Base-by-base conservation (phyloP, 2,113 vertebrate genomes). In the Uria lomvia region DNA sequence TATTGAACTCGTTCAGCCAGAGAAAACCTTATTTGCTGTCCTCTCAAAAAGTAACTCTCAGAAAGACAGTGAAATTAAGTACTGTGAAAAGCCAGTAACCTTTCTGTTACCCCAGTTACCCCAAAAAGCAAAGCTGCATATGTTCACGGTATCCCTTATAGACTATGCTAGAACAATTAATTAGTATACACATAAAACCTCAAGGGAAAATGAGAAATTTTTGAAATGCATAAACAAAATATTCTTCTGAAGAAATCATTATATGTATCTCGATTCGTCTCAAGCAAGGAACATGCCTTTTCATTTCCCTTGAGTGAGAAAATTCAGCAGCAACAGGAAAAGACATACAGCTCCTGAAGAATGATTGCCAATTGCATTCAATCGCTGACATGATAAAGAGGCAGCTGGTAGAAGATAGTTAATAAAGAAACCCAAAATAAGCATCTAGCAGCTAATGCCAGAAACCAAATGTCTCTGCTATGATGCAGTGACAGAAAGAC, bases 221-320 rank as follows among this genome's bases (percentile, higher is more conserved):
- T 62, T 62, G 79, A 80, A 86, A 66, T 59, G 81, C 45, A 92
- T 56, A 73, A 90, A 86, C 45, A 81, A 68, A 93, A 86, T 30
- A 55, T 86, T 87, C 71, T 66, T 75, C 79, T 88, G 38, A 90
- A 90, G 88, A 70, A 96, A 52, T 58, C 3, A 9, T 68, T 24
- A 38, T 3, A 15, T 22, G n/a, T 32, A 4, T 55, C 52, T 67
- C 38, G 29, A 47, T 38, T 79, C 24, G 63, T 94, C 49, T 70
- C 20, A 85, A 95, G 67, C 67, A 93, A 62, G 59, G 18, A 45
- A 52, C 47, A 71, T 11, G 19, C 58, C 42, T 94, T 91, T 63
- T 62, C 76, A 76, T 91, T 86, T 86, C 92, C 90, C 84, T n/a
- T n/a, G 70, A 72, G 30, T 52, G 38, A 87, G 85, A 94, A 95